phyloP scores from a whole-genome alignment of 2,113 vertebrate genomes.

The Hylia prasina region DNA sequence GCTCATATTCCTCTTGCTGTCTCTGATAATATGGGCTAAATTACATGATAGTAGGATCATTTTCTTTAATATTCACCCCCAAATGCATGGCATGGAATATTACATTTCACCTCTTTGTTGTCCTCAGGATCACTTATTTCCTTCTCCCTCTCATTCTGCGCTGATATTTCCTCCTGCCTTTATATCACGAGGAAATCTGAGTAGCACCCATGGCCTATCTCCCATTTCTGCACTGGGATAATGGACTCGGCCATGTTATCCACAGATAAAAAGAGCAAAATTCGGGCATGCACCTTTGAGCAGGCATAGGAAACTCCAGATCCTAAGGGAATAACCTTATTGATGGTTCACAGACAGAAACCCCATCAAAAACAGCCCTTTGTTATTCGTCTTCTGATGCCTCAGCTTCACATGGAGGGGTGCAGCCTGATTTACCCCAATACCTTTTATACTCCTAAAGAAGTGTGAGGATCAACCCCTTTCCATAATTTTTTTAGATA shows the following conservation, averaged over 20 bases:
- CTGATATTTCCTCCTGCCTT: background rate
- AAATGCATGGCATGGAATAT: background rate
- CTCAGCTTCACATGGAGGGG: background rate
- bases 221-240: background rate
- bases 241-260: background rate
- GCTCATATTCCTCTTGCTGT: conserved; percentile 26
- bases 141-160: background rate
- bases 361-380: accelerated
- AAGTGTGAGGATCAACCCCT: background rate
- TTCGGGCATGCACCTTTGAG: background rate
- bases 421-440: background rate
- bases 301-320: background rate
- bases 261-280: background rate
- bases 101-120: background rate
- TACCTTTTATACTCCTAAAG: accelerated
- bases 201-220: background rate
- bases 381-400: background rate
- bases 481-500: background rate
- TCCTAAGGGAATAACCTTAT: background rate
- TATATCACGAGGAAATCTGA: background rate
- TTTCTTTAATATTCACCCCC: conserved; percentile 43
- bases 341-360: background rate
- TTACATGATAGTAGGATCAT: conserved; percentile 2
- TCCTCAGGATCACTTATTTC: background rate
- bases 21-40: conserved; percentile 29